These are phyloP conservation scores for Gymnoscopelus braueri DNA, from an alignment of 2,797 vertebrate species.

Conservation along the genomic window DNA sequence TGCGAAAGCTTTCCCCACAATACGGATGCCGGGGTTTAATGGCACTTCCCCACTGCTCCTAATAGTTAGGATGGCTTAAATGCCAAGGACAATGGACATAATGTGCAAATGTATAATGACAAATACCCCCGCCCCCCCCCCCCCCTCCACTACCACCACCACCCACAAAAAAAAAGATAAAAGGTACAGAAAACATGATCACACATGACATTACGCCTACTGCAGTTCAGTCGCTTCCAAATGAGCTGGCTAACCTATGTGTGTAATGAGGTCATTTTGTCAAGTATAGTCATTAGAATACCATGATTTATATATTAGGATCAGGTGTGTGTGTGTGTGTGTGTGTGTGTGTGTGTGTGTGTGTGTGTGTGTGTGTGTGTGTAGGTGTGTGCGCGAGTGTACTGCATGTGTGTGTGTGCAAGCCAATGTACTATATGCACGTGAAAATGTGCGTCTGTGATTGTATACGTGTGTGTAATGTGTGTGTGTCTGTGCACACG, in stretches of 20 bases:
- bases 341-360: constrained; percentile 28
- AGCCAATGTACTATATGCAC: no score
- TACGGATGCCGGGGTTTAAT: no score
- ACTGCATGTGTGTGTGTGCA: constrained; percentile 1
- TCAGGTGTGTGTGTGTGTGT: constrained; percentile 20
- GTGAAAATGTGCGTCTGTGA: background rate
- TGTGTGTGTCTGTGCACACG: background rate
- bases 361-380: no score
- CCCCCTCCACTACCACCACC: no score
- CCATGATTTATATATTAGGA: constrained; percentile 70
- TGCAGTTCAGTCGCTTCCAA: constrained; percentile 25
- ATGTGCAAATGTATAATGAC: no score
- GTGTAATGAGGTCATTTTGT: constrained; percentile 63
- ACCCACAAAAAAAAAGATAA: no score
- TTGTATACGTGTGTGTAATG: background rate
- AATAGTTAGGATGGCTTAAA: no score
- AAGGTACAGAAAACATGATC: no score
- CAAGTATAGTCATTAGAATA: constrained; percentile 57
- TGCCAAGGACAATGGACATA: background rate
- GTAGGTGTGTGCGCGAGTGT: no score
- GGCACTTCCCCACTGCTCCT: no score
- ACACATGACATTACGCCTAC: constrained; percentile 1
- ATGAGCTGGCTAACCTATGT: constrained; percentile 10
- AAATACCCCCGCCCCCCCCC: no score
- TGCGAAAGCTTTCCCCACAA: no score